phyloP scores from a whole-genome alignment of 2,113 vertebrate genomes.

The Quiscalus mexicanus region DNA sequence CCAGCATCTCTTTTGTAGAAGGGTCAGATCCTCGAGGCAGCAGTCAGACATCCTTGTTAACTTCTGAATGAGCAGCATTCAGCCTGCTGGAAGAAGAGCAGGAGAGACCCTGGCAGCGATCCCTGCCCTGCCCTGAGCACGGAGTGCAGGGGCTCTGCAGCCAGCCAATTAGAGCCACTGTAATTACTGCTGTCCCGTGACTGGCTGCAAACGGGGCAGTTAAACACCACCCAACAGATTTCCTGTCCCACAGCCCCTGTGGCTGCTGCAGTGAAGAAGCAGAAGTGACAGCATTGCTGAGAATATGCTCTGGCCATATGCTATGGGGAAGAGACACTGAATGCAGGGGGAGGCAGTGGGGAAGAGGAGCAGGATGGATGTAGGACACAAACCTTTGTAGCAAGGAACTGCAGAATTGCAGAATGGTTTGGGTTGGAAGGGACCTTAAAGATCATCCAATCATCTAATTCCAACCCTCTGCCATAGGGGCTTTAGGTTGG shows the following conservation, averaged over 20 bases:
- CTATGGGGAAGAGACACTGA: neutral
- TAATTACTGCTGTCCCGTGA: neutral
- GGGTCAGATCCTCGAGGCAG: neutral
- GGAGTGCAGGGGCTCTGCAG: conserved; percentile 4
- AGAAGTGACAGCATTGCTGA: neutral
- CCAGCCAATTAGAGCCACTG: conserved; percentile 9
- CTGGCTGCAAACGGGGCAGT: neutral
- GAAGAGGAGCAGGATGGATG: neutral
- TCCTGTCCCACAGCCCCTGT: neutral
- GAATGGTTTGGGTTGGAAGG: neutral
- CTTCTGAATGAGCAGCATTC: neutral
- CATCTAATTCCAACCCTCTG: neutral
- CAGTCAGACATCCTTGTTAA: neutral
- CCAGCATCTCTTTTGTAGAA: neutral
- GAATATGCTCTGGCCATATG: neutral
- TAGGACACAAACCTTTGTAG: neutral
- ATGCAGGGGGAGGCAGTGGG: neutral
- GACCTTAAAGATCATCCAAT: neutral
- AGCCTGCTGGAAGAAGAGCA: neutral
- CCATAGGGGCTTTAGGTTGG: neutral
- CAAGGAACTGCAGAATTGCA: neutral
- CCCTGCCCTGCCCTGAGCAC: neutral
- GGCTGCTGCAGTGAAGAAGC: neutral
- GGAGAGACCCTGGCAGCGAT: neutral
- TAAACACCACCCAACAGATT: neutral